Conservation (phyloP, 1,140 invertebrate species). For the Elymnias hypermnestra region DNA sequence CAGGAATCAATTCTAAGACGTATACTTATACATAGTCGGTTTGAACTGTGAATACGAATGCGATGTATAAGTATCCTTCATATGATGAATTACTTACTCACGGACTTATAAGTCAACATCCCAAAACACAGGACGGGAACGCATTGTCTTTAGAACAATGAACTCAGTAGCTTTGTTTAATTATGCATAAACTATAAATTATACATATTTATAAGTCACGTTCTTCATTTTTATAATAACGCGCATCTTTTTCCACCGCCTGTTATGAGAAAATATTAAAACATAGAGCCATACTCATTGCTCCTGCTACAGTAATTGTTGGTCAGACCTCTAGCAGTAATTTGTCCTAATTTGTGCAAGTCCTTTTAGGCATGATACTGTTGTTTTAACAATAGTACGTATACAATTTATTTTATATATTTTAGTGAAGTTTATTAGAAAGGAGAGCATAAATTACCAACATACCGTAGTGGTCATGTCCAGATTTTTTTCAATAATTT, state of each 20-base stretch:
- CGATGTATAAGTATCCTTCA: slow-evolving; percentile 16
- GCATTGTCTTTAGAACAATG: slow-evolving; percentile 58
- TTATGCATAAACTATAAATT: slow-evolving; percentile 23
- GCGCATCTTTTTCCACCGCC: neutral
- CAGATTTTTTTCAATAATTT: slow-evolving; percentile 36
- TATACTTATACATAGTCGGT: slow-evolving; percentile 29
- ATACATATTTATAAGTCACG: neutral
- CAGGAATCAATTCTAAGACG: slow-evolving; percentile 35
- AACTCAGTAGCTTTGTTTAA: slow-evolving; percentile 29
- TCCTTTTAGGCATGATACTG: no score
- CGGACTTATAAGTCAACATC: slow-evolving; percentile 35
- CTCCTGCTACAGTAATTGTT: no score
- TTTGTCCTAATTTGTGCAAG: no score
- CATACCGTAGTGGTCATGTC: slow-evolving; percentile 40
- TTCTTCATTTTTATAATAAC: neutral
- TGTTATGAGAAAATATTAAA: no score
- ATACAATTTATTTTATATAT: neutral
- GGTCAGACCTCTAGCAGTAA: no score
- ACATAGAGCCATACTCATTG: no score
- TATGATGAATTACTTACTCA: slow-evolving; percentile 48
- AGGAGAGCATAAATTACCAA: no score
- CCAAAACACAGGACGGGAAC: slow-evolving; percentile 46
- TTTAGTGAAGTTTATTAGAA: no score
- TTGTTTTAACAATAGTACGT: no score
- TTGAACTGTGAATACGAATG: slow-evolving; percentile 38